A percentile compares a stretch with the other conserved stretches of the same genome.
phyloP scores from a whole-genome alignment of 2,113 vertebrate species.

The Atherinomorus stipes region DNA sequence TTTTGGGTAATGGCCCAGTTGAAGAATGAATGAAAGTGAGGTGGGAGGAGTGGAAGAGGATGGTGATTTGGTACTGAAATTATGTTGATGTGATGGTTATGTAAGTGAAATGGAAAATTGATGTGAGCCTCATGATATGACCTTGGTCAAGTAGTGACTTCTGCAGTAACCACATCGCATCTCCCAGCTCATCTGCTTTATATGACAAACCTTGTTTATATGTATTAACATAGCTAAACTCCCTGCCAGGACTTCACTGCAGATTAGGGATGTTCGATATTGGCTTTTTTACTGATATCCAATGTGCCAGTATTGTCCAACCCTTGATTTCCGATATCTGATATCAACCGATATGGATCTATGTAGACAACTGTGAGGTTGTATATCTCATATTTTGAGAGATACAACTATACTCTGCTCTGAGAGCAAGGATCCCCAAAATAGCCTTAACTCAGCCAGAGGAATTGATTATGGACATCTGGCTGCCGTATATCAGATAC shows the following conservation, averaged over 20 bases:
- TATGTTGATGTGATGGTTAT: constrained; percentile 49
- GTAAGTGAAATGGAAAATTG: constrained; percentile 25
- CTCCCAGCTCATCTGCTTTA: constrained; percentile 9
- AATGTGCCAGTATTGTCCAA: no score
- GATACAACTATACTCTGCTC: no score
- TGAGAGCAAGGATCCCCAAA: no score
- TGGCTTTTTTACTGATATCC: no score
- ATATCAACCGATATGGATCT: no score
- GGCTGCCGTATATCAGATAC: no score
- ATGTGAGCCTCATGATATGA: background rate
- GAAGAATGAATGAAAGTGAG: constrained; percentile 43
- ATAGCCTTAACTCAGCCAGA: no score
- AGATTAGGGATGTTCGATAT: no score
- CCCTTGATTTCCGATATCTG: no score
- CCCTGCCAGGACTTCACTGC: background rate
- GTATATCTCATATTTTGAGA: no score
- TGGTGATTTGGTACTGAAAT: constrained; percentile 38
- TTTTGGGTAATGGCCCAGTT: constrained; percentile 60
- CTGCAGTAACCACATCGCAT: constrained; percentile 14
- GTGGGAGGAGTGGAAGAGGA: constrained; percentile 7
- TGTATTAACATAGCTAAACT: background rate
- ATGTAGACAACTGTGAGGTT: no score
- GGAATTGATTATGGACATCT: no score
- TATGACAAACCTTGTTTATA: constrained; percentile 12
- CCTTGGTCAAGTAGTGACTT: constrained; percentile 12